Conservation (phyloP, 2,888 invertebrate species). For the Shargacucullia verbasci region DNA sequence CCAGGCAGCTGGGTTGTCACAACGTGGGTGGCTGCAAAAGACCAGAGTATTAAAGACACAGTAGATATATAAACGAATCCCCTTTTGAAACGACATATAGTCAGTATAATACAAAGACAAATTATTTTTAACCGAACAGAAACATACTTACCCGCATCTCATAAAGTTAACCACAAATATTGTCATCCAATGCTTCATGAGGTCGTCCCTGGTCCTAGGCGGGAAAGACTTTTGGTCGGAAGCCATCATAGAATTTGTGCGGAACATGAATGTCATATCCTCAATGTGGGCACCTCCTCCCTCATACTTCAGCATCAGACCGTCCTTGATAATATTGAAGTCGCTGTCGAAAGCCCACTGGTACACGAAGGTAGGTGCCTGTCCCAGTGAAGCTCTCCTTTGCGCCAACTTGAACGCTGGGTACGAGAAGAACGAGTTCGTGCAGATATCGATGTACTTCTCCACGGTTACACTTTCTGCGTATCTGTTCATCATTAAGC, state of each 20-base stretch:
- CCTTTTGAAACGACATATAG: too few relatives aligned
- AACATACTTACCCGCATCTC: constrained; percentile 41
- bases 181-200: constrained; percentile 55
- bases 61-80: too few relatives aligned
- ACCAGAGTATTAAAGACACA: neutral
- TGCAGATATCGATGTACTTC: constrained; percentile 33
- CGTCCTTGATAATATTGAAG: constrained; percentile 72
- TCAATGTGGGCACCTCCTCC: constrained; percentile 77
- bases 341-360: constrained; percentile 80
- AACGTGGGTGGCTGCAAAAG: constrained; percentile 34
- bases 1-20: constrained; percentile 29
- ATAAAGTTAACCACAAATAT: constrained; percentile 50
- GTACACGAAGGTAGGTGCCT: constrained; percentile 79
- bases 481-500: constrained; percentile 43
- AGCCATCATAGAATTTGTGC: constrained; percentile 51
- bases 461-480: constrained; percentile 41
- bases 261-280: constrained; percentile 81
- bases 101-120: too few relatives aligned
- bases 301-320: constrained; percentile 57
- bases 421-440: constrained; percentile 53
- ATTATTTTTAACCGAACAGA: too few relatives aligned
- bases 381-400: constrained; percentile 38
- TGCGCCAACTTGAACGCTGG: constrained; percentile 57
- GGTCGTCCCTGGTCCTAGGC: constrained; percentile 39
- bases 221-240: constrained; percentile 33